Base-by-base conservation (phyloP, 2,888 invertebrate genomes). In the Cheilosia vernalis region DNA sequence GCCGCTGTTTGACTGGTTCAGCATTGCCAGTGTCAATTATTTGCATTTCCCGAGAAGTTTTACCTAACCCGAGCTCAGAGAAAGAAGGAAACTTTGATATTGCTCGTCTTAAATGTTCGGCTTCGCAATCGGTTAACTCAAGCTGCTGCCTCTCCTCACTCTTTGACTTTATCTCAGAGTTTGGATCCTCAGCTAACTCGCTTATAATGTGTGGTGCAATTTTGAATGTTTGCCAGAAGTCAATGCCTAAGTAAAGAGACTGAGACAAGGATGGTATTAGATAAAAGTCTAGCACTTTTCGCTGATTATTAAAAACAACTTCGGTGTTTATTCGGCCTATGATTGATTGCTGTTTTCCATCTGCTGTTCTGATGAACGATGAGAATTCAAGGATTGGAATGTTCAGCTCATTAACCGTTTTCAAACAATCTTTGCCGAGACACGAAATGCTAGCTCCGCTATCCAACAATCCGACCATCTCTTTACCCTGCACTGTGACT, bases 211-310 rank as follows among this genome's bases (percentile, higher is more conserved):
- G 30, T 30, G 72, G 70, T 9, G 80, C 70, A 2, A 84, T 19
- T 5, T 51, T n/a, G 21, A 77, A 87, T 0, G 13, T 44, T 21
- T 37, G 33, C 80, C 80, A 84, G 17, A 87, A 87, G 56, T 87
- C 69, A 2, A 81, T 64, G 0, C 84, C 81, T 5, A 85, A 33
- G 44, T 87, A 87, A 2, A 70, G 13, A 7, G 27, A 9, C 21
- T 77, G 77, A 10, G 42, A n/a, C 33, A 83, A 13, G 30, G 53
- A 24, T 1, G 82, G 82, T 15, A 66, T 56, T 19, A 76, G 17
- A 63, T 56, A 74, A 19, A 81, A 63, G 13, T 33, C 19, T 4
- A 82, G 6, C 17, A 1, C 4, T 7, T 53, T 4, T 17, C 13
- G 10, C 10, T 49, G 21, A 13, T 49, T 17, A 21, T 21, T 10